Conservation (phyloP, 2,888 invertebrate genomes). For the Blomia tropicalis region DNA sequence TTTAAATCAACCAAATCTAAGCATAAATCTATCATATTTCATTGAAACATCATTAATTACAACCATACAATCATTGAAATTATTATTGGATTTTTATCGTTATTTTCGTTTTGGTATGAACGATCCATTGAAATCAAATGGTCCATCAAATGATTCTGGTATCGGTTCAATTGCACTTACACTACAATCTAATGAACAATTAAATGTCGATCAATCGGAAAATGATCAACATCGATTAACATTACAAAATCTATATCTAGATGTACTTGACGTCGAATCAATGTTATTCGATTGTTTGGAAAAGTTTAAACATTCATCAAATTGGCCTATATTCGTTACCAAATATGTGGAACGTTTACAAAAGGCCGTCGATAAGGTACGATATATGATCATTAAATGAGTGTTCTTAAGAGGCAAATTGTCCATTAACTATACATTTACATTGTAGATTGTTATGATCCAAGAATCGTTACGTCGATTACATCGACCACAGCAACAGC, state of each 20-base stretch:
- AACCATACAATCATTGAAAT: conserved; percentile 12
- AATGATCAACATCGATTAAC: background rate
- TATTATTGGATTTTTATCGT: conserved; percentile 15
- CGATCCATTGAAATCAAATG: no score
- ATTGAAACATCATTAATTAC: conserved; percentile 18
- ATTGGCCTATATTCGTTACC: background rate
- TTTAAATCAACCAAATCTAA: background rate
- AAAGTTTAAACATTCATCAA: background rate
- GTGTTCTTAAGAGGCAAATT: no score
- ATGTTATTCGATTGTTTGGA: background rate
- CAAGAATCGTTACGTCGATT: no score
- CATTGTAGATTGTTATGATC: no score
- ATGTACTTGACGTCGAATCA: conserved; percentile 1
- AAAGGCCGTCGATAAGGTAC: background rate
- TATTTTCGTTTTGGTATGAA: background rate
- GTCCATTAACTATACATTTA: no score
- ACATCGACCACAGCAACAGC: no score
- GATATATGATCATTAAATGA: background rate
- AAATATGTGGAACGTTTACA: background rate
- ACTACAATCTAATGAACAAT: background rate
- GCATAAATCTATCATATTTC: background rate
- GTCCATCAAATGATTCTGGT: background rate
- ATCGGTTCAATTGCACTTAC: no score
- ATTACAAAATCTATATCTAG: conserved; percentile 4
- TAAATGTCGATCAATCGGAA: background rate